Conservation (phyloP, 2,797 vertebrate species). For the Lepidocolaptes lacrymiger region DNA sequence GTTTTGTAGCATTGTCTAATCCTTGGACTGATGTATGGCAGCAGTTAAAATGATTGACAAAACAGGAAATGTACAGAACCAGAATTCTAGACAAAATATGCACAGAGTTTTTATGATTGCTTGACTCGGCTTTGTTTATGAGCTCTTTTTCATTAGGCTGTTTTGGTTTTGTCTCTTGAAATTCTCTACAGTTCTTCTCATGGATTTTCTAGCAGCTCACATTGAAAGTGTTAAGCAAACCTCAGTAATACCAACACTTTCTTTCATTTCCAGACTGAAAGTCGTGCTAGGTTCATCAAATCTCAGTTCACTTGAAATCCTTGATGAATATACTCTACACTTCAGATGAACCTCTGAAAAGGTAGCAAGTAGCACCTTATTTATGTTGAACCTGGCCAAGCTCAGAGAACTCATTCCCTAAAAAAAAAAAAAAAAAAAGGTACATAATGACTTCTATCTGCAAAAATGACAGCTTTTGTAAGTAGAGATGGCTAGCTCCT, state of each 20-base stretch:
- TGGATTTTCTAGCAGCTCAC: neutral
- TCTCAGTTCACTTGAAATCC: neutral
- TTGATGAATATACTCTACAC: neutral
- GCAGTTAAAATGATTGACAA: conserved; percentile 63
- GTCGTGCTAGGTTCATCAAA: neutral
- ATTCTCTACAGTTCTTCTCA: neutral
- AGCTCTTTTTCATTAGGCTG: conserved; percentile 19
- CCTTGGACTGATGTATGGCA: conserved; percentile 53
- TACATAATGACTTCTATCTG: neutral
- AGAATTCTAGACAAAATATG: conserved; percentile 51
- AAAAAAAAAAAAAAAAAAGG: neutral
- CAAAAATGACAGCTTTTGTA: neutral
- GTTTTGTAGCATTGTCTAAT: conserved; percentile 39
- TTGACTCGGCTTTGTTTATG: conserved; percentile 49
- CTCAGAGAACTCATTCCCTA: neutral
- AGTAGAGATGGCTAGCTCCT: neutral
- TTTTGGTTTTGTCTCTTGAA: conserved; percentile 10
- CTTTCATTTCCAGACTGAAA: neutral
- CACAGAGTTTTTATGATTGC: conserved; percentile 17
- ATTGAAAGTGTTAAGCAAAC: neutral
- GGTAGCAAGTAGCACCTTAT: neutral
- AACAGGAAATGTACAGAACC: conserved; percentile 45
- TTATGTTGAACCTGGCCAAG: neutral
- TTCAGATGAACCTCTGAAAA: neutral
- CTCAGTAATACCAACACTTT: neutral